Evolutionary conservation across 2,113 vertebrate genomes (phyloP).

Genomic region (Centrocercus urophasianus): DNA sequence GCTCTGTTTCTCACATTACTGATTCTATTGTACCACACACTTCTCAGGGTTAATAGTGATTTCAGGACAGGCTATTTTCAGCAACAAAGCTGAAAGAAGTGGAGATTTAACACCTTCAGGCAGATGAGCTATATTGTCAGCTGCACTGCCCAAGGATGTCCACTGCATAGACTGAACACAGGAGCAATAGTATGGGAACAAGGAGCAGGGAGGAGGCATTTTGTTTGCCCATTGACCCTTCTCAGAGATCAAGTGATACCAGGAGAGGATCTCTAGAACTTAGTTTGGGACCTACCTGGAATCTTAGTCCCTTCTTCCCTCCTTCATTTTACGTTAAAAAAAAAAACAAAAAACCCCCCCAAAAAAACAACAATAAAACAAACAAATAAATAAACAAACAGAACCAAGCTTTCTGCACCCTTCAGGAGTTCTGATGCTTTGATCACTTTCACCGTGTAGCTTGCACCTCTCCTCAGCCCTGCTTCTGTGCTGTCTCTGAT

Average conservation of each 20-base stretch:
- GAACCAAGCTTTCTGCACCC: background rate
- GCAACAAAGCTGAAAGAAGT: background rate
- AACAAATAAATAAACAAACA: background rate
- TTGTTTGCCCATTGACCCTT: background rate
- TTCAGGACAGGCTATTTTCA: conserved; percentile 14
- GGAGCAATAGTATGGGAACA: rapidly evolving
- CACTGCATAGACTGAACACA: rapidly evolving
- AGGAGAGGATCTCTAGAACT: background rate
- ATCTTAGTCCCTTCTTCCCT: background rate
- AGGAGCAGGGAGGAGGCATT: background rate
- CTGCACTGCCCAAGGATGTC: rapidly evolving
- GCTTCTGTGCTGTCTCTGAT: background rate
- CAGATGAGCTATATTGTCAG: background rate
- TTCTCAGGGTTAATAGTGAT: background rate
- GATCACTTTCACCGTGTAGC: background rate
- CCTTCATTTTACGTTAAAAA: background rate
- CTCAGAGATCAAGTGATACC: background rate
- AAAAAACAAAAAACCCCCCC: no score
- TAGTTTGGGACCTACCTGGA: background rate
- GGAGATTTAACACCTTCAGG: background rate
- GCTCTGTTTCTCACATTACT: background rate
- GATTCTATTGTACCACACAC: background rate
- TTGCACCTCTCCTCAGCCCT: rapidly evolving
- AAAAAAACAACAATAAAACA: no score
- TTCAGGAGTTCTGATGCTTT: background rate